A percentile compares a stretch with the other conserved stretches of the same genome.
phyloP scores from a whole-genome alignment of 2,888 invertebrate genomes.

The Drosophila paramelanica region DNA sequence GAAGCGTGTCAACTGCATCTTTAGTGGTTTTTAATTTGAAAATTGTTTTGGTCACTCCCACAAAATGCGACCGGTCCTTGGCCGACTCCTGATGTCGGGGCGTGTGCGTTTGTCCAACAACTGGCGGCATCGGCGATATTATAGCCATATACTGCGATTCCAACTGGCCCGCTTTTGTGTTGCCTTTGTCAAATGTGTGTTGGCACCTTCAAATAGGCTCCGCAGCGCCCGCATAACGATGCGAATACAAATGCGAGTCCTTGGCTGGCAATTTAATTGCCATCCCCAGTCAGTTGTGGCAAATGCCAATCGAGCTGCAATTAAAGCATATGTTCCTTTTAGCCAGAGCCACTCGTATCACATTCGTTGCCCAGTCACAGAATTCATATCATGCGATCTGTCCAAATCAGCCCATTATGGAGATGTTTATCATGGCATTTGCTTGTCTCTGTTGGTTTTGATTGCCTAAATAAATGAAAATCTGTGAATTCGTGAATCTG shows the following conservation, averaged over 20 bases:
- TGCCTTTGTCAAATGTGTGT: slow-evolving; percentile 54
- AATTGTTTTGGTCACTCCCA: slow-evolving; percentile 73
- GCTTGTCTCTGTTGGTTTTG: slow-evolving; percentile 56
- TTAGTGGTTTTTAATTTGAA: slow-evolving; percentile 80
- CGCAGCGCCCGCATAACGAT: slow-evolving; percentile 59
- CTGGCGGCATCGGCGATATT: slow-evolving; percentile 40
- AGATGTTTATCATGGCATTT: slow-evolving; percentile 80
- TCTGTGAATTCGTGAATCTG: slow-evolving; percentile 26
- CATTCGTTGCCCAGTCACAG: slow-evolving; percentile 16
- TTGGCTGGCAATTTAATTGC: slow-evolving; percentile 61
- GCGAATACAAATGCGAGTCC: slow-evolving; percentile 30
- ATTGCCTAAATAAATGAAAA: slow-evolving; percentile 60
- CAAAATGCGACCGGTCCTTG: slow-evolving; percentile 2
- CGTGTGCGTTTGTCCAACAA: slow-evolving; percentile 71
- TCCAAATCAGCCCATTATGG: slow-evolving; percentile 75
- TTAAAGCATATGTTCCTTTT: slow-evolving; percentile 70
- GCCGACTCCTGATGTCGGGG: slow-evolving; percentile 19
- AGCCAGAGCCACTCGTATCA: slow-evolving; percentile 1
- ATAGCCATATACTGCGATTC: slow-evolving; percentile 13
- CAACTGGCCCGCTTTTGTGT: slow-evolving; percentile 10
- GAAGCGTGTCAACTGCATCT: slow-evolving; percentile 79
- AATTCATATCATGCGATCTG: slow-evolving; percentile 47
- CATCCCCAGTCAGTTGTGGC: slow-evolving; percentile 33
- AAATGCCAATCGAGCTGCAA: slow-evolving; percentile 63
- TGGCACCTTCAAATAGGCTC: slow-evolving; percentile 52